phyloP scores from a whole-genome alignment of 2,797 vertebrate species.

The Decapterus maruadsi region DNA sequence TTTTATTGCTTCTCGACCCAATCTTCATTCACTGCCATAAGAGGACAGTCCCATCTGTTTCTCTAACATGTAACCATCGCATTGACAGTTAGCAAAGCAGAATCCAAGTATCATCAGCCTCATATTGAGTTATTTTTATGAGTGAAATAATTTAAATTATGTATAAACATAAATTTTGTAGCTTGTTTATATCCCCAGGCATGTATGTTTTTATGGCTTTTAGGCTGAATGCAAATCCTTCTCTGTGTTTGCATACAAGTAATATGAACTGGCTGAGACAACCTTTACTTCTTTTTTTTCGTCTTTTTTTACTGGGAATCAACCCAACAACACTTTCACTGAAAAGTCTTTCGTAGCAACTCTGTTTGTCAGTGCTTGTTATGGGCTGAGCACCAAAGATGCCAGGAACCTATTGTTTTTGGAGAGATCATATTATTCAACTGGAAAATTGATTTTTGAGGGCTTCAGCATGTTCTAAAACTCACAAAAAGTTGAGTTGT shows the following conservation, averaged over 20 bases:
- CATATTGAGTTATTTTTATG: too few species aligned
- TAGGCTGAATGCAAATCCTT: neutral
- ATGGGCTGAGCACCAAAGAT: too few species aligned
- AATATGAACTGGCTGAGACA: neutral
- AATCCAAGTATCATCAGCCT: too few species aligned
- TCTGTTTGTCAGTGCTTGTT: neutral
- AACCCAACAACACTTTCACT: neutral
- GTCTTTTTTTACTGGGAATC: neutral
- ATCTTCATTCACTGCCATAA: neutral
- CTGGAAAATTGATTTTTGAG: too few species aligned
- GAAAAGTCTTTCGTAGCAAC: neutral
- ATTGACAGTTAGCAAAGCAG: too few species aligned
- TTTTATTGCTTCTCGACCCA: neutral
- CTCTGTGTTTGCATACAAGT: neutral
- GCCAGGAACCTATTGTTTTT: too few species aligned
- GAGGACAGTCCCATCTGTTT: neutral
- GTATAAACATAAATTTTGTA: neutral
- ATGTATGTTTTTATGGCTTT: constrained; percentile 21
- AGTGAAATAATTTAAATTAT: neutral
- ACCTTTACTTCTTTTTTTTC: neutral
- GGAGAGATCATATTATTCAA: too few species aligned
- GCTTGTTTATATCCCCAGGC: constrained; percentile 14
- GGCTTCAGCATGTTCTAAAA: too few species aligned
- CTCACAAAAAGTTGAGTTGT: too few species aligned
- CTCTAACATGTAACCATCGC: too few species aligned